A percentile compares a stretch with the other conserved stretches of the same genome.
Evolutionary conservation across 2,888 invertebrate genomes (phyloP).

Genomic region (Cephus sareptanus): DNA sequence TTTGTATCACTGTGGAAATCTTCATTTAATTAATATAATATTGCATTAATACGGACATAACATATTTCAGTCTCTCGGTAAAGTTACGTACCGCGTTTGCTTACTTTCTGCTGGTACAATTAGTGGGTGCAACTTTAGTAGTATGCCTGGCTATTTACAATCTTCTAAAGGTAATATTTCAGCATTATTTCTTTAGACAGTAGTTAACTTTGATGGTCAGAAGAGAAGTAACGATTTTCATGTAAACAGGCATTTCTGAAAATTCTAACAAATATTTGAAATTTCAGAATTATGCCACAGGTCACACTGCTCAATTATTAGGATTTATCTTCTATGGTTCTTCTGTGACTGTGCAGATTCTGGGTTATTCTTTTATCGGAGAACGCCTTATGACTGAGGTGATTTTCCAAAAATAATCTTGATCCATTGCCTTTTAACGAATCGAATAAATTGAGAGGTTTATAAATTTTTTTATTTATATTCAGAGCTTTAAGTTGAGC

Average conservation of each 20-base stretch:
- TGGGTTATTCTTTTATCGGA: conserved; percentile 38
- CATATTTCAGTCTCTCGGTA: background rate
- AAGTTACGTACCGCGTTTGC: background rate
- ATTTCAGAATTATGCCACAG: background rate
- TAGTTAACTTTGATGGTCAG: background rate
- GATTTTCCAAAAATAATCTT: background rate
- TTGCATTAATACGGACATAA: background rate
- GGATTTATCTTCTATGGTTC: conserved; percentile 26
- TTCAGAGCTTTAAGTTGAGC: conserved; percentile 65
- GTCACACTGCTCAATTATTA: background rate
- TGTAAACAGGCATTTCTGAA: background rate
- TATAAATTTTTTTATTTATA: background rate
- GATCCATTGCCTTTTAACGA: background rate
- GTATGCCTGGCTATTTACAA: conserved; percentile 24
- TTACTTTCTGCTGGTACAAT: conserved; percentile 22
- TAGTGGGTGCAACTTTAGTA: conserved; percentile 16
- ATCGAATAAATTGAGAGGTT: background rate
- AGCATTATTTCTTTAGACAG: background rate
- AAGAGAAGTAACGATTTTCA: background rate
- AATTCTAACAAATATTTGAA: background rate
- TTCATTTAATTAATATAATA: background rate
- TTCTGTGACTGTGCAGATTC: conserved; percentile 28
- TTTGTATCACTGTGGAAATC: background rate
- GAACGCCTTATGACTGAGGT: conserved; percentile 38
- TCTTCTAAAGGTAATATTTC: conserved; percentile 14